Conservation (phyloP, 1,140 invertebrate species). For the Musca vetustissima region DNA sequence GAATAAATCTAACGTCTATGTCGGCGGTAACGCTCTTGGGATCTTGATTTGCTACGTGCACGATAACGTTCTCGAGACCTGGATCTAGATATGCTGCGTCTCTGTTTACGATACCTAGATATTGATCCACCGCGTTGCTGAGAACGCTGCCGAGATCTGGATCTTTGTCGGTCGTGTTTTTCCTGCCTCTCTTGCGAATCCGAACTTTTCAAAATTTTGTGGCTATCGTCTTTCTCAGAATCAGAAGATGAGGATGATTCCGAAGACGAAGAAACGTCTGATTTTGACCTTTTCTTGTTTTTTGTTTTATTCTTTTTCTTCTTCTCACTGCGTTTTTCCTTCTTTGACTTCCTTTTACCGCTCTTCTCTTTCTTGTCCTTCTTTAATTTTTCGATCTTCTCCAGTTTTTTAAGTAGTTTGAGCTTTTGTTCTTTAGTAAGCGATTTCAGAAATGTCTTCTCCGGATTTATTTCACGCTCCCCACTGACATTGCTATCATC, state of each 20-base stretch:
- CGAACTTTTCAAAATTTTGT: no score
- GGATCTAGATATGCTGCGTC: background rate
- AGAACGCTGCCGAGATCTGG: conserved; percentile 26
- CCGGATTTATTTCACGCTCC: conserved; percentile 51
- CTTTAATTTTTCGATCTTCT: conserved; percentile 73
- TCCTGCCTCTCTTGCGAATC: background rate
- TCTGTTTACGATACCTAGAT: conserved; percentile 24
- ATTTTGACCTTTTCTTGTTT: conserved; percentile 1
- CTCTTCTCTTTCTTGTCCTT: conserved; percentile 29
- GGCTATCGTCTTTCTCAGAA: conserved; percentile 36
- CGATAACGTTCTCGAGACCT: conserved; percentile 1
- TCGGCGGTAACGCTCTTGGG: background rate
- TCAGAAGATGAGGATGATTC: conserved; percentile 29
- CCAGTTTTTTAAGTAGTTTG: conserved; percentile 82
- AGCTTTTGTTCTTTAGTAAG: conserved; percentile 87
- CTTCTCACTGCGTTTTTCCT: conserved; percentile 30
- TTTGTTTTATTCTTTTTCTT: conserved; percentile 25
- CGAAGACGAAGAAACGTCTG: background rate
- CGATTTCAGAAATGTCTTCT: conserved; percentile 71
- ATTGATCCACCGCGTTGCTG: background rate
- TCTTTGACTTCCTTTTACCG: conserved; percentile 25
- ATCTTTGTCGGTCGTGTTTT: conserved; percentile 12
- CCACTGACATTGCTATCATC: conserved; percentile 60
- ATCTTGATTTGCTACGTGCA: background rate
- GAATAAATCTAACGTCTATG: conserved; percentile 4